phyloP scores from a whole-genome alignment of 2,113 vertebrate species.

The Panurus biarmicus region DNA sequence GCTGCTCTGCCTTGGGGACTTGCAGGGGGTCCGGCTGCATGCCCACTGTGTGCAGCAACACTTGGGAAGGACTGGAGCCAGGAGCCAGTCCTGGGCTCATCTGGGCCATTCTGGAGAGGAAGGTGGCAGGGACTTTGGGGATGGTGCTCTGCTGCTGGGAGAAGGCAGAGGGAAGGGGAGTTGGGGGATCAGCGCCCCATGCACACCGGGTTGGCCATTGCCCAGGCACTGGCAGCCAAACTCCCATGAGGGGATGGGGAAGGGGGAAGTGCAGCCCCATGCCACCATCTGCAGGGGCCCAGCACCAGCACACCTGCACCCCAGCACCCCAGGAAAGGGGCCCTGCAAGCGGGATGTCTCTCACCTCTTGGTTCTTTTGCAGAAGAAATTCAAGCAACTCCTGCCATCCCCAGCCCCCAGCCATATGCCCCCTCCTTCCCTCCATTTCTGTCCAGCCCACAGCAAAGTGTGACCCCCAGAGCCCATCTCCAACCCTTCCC shows the following conservation, averaged over 20 bases:
- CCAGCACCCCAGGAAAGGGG: neutral
- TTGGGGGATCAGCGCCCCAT: fast-evolving
- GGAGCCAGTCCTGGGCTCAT: neutral
- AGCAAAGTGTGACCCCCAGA: neutral
- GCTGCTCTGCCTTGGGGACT: constrained; percentile 83
- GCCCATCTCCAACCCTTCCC: neutral
- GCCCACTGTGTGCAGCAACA: neutral
- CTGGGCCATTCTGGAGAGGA: constrained; percentile 33
- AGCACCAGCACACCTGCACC: too few relatives aligned
- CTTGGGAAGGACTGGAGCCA: constrained; percentile 25
- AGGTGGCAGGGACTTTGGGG: constrained; percentile 29
- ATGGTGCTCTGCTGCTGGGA: constrained; percentile 17
- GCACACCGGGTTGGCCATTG: fast-evolving
- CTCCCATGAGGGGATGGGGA: fast-evolving
- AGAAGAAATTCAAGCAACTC: neutral
- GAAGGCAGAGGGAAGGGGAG: neutral
- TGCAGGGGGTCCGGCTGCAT: constrained; percentile 38
- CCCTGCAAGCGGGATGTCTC: neutral
- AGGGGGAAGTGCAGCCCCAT: neutral
- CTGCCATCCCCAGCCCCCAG: neutral
- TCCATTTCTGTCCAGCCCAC: neutral
- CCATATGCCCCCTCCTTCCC: neutral
- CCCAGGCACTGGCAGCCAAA: neutral
- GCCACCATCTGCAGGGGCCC: neutral
- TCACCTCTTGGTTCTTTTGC: neutral